Evolutionary conservation across 1,140 invertebrate species (phyloP).

Genomic region (Anastrepha ludens): DNA sequence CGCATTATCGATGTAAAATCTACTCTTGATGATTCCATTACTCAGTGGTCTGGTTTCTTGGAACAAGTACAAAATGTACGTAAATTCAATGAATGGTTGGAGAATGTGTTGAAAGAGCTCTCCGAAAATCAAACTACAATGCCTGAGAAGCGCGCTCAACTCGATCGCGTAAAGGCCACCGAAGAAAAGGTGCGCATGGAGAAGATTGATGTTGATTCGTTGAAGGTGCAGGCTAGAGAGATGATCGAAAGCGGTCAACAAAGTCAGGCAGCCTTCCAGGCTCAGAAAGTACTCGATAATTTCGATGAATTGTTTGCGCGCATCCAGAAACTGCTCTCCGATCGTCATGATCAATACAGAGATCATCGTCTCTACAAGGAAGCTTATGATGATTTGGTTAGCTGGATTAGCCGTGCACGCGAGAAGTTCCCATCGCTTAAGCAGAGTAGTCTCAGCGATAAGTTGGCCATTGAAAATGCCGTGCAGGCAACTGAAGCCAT

Average conservation of each 20-base stretch:
- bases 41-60: conserved; percentile 90
- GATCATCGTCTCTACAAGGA: conserved; percentile 92
- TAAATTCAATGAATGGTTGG: conserved; percentile 87
- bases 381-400: conserved; percentile 89
- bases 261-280: conserved; percentile 87
- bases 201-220: conserved; percentile 91
- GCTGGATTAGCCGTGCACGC: conserved; percentile 88
- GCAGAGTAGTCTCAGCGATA: conserved; percentile 88
- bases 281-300: conserved; percentile 87
- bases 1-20: conserved; percentile 93
- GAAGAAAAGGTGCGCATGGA: conserved; percentile 94
- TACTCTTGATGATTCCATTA: conserved; percentile 90
- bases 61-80: conserved; percentile 90
- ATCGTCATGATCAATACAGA: conserved; percentile 89
- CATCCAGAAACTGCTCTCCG: conserved; percentile 83
- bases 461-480: conserved; percentile 90
- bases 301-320: conserved; percentile 84
- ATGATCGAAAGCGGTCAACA: conserved; percentile 90
- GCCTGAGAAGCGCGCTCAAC: conserved; percentile 88
- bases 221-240: conserved; percentile 91
- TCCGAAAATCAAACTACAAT: conserved; percentile 86
- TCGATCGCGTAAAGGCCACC: conserved; percentile 88
- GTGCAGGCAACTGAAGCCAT: conserved; percentile 89
- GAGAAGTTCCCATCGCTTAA: conserved; percentile 92
- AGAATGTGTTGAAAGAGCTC: conserved; percentile 83